Percentiles rank a stretch among this genome's conserved stretches.
Conservation (phyloP, 2,797 vertebrate species). For the Gadopsis bispinosus region DNA sequence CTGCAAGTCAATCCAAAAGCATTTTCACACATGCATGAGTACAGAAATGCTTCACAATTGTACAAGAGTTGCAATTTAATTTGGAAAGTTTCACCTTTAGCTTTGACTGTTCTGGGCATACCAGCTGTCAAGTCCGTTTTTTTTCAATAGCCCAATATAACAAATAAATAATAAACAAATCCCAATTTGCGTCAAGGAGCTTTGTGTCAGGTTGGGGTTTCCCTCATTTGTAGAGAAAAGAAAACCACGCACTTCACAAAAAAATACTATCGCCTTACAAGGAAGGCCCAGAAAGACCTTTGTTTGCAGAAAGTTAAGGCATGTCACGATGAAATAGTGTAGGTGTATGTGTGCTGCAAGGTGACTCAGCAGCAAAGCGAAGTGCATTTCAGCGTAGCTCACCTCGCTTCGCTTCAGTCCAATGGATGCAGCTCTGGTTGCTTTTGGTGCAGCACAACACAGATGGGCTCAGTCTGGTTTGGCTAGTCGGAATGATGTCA, state of each 20-base stretch:
- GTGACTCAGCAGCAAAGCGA: background rate
- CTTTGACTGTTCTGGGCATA: background rate
- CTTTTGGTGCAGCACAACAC: background rate
- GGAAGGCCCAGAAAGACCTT: background rate
- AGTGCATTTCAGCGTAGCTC: background rate
- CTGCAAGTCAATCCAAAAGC: conserved; percentile 7
- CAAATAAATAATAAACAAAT: no score
- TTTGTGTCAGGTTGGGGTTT: conserved; percentile 8
- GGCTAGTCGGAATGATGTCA: conserved; percentile 1
- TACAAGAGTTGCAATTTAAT: background rate
- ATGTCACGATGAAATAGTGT: background rate
- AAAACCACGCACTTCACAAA: background rate
- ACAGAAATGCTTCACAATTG: conserved; percentile 2
- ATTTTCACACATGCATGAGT: background rate
- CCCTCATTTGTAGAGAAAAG: background rate
- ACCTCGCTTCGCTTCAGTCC: background rate
- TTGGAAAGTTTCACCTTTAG: conserved; percentile 10
- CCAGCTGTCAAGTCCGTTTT: background rate
- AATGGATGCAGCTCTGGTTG: background rate
- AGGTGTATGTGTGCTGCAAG: background rate
- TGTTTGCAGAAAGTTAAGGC: background rate
- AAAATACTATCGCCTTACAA: background rate
- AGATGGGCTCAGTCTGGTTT: conserved; percentile 18
- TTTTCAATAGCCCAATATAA: no score
- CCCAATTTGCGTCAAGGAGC: no score